A percentile compares a stretch with the other conserved stretches of the same genome.
phyloP scores from a whole-genome alignment of 2,797 vertebrate genomes.

The Tinamus major region DNA sequence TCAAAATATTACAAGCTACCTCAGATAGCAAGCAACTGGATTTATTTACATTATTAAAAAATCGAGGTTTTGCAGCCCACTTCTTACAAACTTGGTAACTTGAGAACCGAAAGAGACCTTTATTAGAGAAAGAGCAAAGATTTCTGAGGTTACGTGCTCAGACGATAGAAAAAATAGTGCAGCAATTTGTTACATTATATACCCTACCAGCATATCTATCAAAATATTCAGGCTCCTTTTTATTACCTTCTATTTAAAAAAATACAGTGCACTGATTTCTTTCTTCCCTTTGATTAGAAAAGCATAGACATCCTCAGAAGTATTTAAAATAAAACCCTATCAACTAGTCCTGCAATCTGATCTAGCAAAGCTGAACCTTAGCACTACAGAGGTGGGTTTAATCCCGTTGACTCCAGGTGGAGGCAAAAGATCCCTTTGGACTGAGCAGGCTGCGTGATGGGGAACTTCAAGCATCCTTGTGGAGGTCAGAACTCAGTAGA shows the following conservation, averaged over 20 bases:
- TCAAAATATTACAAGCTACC: neutral
- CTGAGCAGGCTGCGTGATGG: neutral
- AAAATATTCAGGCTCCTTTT: constrained; percentile 39
- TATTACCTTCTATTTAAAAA: constrained; percentile 46
- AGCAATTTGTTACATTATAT: constrained; percentile 27
- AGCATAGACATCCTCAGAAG: neutral
- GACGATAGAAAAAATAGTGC: constrained; percentile 56
- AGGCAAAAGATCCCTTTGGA: constrained; percentile 32
- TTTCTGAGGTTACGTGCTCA: neutral
- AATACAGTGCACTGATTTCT: constrained; percentile 45
- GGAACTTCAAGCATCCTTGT: neutral
- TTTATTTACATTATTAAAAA: constrained; percentile 48
- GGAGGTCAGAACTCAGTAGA: neutral
- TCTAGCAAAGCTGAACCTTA: neutral
- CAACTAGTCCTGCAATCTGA: neutral
- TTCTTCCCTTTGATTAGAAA: constrained; percentile 25
- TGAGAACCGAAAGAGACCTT: constrained; percentile 4
- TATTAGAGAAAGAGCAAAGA: constrained; percentile 1
- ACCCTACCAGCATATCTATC: constrained; percentile 22
- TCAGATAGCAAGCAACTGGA: constrained; percentile 11
- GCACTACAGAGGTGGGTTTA: neutral
- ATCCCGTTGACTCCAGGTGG: constrained; percentile 36
- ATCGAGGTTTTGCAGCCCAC: neutral
- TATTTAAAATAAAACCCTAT: constrained; percentile 23
- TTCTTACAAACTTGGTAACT: constrained; percentile 13